These are phyloP conservation scores for Poliocrania exsul DNA, from an alignment of 2,797 vertebrate species.

Conservation along the genomic window DNA sequence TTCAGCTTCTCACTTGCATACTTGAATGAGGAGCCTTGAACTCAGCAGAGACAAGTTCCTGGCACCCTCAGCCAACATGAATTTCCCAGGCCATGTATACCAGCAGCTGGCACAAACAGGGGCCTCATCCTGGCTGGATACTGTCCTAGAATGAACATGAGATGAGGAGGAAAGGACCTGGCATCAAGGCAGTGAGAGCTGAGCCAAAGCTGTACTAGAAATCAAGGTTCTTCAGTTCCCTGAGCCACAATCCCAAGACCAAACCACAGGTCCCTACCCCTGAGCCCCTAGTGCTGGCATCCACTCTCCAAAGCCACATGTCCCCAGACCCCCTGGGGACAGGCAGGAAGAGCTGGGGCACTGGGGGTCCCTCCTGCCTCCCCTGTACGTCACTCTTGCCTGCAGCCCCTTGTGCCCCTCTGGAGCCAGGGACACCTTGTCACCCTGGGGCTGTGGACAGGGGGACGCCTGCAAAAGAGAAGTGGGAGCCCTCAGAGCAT, in stretches of 20 bases:
- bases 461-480: not conserved
- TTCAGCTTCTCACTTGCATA: not conserved
- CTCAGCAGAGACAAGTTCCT: not conserved
- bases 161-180: not conserved
- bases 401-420: not conserved
- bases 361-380: not conserved
- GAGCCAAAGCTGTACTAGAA: not conserved
- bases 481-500: not conserved
- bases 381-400: not conserved
- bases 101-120: not conserved
- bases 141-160: not conserved
- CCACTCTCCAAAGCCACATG: not conserved
- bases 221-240: not conserved
- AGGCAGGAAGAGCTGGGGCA: not conserved
- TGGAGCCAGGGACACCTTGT: not conserved
- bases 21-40: not conserved
- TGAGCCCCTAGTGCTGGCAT: not conserved
- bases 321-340: not conserved
- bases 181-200: not conserved
- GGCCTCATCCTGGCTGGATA: not conserved
- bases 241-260: accelerated
- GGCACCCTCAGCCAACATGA: not conserved
- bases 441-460: not conserved
- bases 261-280: not conserved
- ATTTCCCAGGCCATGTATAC: not conserved